phyloP scores from a whole-genome alignment of 2,797 vertebrate species.

The Mormyrus hasselquistii region DNA sequence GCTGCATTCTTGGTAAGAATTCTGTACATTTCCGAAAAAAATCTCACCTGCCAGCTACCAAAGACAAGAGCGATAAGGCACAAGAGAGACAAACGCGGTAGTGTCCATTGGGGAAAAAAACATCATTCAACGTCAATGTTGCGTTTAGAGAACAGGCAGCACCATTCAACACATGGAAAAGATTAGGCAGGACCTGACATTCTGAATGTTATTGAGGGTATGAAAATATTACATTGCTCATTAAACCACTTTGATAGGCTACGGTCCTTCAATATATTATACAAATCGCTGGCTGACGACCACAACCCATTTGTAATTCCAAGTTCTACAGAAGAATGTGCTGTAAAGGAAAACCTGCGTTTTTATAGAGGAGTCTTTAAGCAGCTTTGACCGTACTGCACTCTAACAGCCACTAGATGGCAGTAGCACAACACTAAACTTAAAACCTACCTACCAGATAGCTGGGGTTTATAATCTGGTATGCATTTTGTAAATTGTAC shows the following conservation, averaged over 20 bases:
- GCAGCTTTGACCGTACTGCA: background rate
- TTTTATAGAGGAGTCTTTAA: background rate
- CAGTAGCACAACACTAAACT: slow-evolving; percentile 52
- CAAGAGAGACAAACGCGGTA: slow-evolving; percentile 6
- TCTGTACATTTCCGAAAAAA: slow-evolving; percentile 9
- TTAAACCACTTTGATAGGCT: background rate
- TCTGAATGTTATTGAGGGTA: background rate
- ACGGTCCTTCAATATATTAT: background rate
- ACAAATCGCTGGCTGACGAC: background rate
- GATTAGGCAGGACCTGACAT: background rate
- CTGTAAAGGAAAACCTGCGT: background rate
- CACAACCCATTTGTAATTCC: background rate
- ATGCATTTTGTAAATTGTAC: background rate
- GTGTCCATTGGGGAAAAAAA: slow-evolving; percentile 8
- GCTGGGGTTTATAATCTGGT: background rate
- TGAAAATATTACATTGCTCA: background rate
- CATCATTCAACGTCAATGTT: slow-evolving; percentile 6
- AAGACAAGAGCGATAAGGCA: slow-evolving; percentile 24
- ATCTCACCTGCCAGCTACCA: slow-evolving; percentile 14
- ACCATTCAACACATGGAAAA: background rate
- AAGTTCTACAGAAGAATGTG: background rate
- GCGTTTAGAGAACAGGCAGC: background rate
- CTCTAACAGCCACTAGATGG: slow-evolving; percentile 57
- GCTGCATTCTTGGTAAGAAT: slow-evolving; percentile 31
- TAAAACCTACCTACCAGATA: background rate